phyloP scores from a whole-genome alignment of 92 coral and sea anemone genomes.

The Hydrozoanthus gracilis region DNA sequence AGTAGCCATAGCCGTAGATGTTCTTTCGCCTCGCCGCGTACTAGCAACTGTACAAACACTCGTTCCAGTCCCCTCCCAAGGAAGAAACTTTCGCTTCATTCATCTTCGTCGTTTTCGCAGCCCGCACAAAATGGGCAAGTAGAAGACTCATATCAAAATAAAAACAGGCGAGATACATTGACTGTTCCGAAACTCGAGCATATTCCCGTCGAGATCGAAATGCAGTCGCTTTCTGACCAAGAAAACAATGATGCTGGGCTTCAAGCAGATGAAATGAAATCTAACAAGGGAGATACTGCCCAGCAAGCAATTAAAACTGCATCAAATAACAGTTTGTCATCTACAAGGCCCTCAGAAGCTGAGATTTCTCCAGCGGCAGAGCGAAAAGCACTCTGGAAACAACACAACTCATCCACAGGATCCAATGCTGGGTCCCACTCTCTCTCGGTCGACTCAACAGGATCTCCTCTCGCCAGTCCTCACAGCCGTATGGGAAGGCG shows the following conservation, averaged over 20 bases:
- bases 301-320: not conserved
- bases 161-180: constrained; percentile 12
- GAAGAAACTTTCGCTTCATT: constrained; percentile 6
- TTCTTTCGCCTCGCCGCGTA: constrained; percentile 48
- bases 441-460: constrained; percentile 70
- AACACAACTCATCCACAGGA: constrained; percentile 13
- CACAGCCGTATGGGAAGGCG: constrained; percentile 96
- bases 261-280: not conserved
- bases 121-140: not conserved
- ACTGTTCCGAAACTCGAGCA: constrained; percentile 27
- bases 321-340: not conserved
- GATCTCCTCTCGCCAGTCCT: constrained; percentile 67
- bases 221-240: not conserved
- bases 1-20: constrained; percentile 15
- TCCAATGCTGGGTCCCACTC: constrained; percentile 65
- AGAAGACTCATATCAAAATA: not conserved
- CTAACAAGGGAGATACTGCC: constrained; percentile 11
- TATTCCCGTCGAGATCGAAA: constrained; percentile 11
- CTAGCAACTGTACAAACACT: constrained; percentile 24
- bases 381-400: constrained; percentile 33
- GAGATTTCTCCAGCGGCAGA: not conserved
- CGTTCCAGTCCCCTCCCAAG: constrained; percentile 21
- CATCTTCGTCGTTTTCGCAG: not conserved
- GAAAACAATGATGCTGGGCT: not conserved
- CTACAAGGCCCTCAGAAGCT: not conserved